phyloP scores from a whole-genome alignment of 2,797 vertebrate species.

The Phalloptychus januarius region DNA sequence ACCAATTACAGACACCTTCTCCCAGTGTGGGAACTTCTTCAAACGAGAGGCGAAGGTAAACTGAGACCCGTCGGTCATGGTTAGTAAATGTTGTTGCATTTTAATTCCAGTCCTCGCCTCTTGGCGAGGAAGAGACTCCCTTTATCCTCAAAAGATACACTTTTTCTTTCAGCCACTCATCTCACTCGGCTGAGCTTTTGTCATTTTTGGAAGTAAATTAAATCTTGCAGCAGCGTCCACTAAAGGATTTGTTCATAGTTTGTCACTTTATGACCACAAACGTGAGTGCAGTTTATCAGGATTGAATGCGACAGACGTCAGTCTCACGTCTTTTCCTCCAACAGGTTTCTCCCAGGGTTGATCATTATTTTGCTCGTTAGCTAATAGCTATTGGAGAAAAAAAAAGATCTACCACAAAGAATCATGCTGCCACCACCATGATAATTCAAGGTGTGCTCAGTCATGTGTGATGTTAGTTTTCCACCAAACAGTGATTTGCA shows the following conservation, averaged over 20 bases:
- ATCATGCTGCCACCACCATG: neutral
- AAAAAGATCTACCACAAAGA: neutral
- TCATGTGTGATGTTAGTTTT: neutral
- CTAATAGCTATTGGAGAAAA: neutral
- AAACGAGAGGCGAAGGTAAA: slow-evolving; percentile 46
- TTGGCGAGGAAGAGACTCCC: slow-evolving; percentile 30
- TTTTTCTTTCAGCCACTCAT: slow-evolving; percentile 5
- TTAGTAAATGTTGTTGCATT: slow-evolving; percentile 14
- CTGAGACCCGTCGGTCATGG: slow-evolving; percentile 47
- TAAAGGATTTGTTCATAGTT: neutral
- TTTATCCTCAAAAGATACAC: neutral
- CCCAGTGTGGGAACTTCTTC: slow-evolving; percentile 10
- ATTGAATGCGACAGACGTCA: neutral
- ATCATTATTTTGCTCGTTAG: neutral
- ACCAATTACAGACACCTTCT: slow-evolving; percentile 37
- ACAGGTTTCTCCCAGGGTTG: neutral
- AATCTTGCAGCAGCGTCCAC: neutral
- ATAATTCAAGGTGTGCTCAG: neutral
- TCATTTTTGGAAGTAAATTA: slow-evolving; percentile 18
- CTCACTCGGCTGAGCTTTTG: neutral
- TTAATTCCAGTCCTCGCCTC: slow-evolving; percentile 39
- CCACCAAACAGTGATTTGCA: neutral
- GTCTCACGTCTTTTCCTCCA: neutral
- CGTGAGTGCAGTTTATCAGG: neutral
- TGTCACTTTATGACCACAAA: neutral